phyloP scores from a whole-genome alignment of 2,888 invertebrate genomes.

The Drosophila anceps region DNA sequence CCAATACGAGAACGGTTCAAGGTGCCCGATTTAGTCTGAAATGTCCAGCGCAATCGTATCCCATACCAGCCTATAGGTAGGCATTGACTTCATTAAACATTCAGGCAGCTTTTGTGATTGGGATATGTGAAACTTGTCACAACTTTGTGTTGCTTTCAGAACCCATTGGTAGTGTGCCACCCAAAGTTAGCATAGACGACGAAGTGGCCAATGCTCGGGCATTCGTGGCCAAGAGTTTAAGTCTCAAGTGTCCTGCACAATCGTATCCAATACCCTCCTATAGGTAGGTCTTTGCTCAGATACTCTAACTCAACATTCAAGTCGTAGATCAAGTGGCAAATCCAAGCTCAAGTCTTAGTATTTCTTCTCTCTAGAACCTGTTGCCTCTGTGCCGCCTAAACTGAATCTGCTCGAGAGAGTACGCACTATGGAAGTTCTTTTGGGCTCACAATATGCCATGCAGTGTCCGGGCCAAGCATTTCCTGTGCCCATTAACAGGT shows the following conservation, averaged over 20 bases:
- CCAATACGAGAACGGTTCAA: conserved; percentile 71
- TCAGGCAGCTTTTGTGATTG: conserved; percentile 45
- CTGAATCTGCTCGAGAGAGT: conserved; percentile 89
- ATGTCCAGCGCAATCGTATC: conserved; percentile 91
- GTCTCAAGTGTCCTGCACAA: conserved; percentile 91
- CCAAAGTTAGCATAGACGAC: conserved; percentile 87
- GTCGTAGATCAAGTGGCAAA: conserved; percentile 23
- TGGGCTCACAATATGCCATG: conserved; percentile 87
- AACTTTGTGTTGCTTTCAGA: conserved; percentile 63
- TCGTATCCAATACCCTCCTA: conserved; percentile 91
- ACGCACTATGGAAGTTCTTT: conserved; percentile 86
- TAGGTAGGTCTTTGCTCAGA: conserved; percentile 87
- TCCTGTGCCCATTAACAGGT: conserved; percentile 87
- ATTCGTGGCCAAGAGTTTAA: conserved; percentile 85
- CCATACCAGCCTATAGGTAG: conserved; percentile 91
- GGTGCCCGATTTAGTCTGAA: conserved; percentile 87
- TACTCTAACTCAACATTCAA: conserved; percentile 66
- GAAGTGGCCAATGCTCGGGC: conserved; percentile 79
- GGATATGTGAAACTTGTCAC: not conserved
- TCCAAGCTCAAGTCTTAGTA: not conserved
- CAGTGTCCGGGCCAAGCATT: conserved; percentile 92
- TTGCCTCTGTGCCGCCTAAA: conserved; percentile 87
- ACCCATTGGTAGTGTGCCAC: conserved; percentile 88
- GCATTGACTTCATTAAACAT: not conserved
- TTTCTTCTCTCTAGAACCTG: conserved; percentile 84